Conservation (phyloP, 1,140 invertebrate genomes). For the Sarcophaga bullata region DNA sequence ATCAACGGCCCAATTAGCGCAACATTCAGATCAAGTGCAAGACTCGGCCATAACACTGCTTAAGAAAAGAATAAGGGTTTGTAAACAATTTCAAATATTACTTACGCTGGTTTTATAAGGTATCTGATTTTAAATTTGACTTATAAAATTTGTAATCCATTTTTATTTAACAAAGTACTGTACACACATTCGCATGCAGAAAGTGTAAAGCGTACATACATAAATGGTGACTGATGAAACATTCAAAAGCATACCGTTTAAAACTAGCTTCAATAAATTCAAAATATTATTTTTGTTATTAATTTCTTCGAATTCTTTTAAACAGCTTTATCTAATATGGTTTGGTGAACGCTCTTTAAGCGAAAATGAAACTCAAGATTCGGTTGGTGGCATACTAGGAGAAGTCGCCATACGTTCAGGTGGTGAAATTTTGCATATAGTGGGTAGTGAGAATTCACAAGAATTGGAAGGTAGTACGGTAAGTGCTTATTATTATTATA, state of each 20-base stretch:
- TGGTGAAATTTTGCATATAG: constrained; percentile 63
- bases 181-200: too few relatives aligned
- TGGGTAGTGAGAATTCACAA: constrained; percentile 61
- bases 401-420: constrained; percentile 62
- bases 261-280: not conserved
- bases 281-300: not conserved
- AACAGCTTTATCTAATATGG: constrained; percentile 60
- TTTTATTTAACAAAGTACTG: too few relatives aligned
- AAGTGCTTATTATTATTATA: constrained; percentile 44
- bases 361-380: constrained; percentile 62
- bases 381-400: constrained; percentile 58
- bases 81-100: constrained; percentile 40
- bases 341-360: constrained; percentile 54
- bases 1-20: constrained; percentile 66
- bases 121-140: too few relatives aligned
- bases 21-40: constrained; percentile 67
- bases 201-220: too few relatives aligned
- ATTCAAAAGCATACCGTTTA: not conserved
- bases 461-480: constrained; percentile 62
- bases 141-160: too few relatives aligned
- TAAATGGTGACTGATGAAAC: not conserved
- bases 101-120: not conserved
- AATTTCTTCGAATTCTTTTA: constrained; percentile 1
- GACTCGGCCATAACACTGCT: constrained; percentile 68
- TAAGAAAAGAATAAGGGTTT: constrained; percentile 69